Evolutionary conservation across 2,113 vertebrate species (phyloP).

Genomic region (Mystacornis crossleyi): DNA sequence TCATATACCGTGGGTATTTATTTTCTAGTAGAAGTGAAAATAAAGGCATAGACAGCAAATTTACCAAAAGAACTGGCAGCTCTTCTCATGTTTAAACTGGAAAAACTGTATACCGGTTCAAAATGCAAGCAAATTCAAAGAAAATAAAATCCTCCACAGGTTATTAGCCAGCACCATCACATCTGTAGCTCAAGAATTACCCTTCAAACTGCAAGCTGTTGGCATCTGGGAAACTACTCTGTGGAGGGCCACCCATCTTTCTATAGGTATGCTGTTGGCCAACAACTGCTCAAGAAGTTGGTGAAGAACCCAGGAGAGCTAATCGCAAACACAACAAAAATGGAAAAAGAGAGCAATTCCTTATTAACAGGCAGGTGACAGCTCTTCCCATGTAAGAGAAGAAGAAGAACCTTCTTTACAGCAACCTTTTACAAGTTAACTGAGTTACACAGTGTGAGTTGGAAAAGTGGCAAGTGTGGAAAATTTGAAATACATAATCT

Average conservation of each 20-base stretch:
- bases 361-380: background rate
- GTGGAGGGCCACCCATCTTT: background rate
- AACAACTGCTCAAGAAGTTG: background rate
- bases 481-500: background rate
- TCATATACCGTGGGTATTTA: background rate
- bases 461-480: background rate
- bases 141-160: background rate
- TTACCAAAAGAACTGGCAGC: background rate
- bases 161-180: background rate
- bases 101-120: background rate
- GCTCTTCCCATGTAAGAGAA: background rate
- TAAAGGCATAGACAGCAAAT: background rate
- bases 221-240: background rate
- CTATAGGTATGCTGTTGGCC: background rate
- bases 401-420: background rate
- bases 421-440: background rate
- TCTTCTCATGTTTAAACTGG: background rate
- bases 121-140: background rate
- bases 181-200: background rate
- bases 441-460: background rate
- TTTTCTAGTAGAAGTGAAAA: background rate
- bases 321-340: background rate
- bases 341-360: background rate
- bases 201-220: background rate
- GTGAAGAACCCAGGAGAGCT: background rate